These are phyloP conservation scores for Ascaphus truei DNA, from an alignment of 2,113 vertebrate genomes.

Conservation along the genomic window DNA sequence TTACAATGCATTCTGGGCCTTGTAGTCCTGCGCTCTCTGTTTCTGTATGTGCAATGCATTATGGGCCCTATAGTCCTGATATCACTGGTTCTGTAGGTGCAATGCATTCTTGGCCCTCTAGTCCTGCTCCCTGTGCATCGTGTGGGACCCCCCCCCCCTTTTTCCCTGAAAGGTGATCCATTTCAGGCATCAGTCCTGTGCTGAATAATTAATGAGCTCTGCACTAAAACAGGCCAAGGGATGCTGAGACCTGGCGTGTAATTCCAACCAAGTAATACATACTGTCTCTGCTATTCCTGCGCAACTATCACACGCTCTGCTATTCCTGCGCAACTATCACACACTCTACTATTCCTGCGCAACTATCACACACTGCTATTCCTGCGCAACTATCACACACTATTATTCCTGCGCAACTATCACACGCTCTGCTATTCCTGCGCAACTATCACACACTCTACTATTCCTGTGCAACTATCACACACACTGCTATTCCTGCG, in stretches of 20 bases:
- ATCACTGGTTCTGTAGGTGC: neutral
- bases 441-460: too few species aligned
- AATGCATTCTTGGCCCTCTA: neutral
- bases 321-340: too few species aligned
- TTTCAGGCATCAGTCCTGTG: neutral
- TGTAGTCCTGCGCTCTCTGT: too few species aligned
- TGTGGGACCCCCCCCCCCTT: neutral
- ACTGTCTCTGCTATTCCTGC: neutral
- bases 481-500: too few species aligned
- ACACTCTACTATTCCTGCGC: too few species aligned
- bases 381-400: neutral
- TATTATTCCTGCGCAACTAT: neutral
- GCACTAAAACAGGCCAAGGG: neutral
- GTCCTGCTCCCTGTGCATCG: neutral
- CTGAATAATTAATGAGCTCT: conserved; percentile 3
- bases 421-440: neutral
- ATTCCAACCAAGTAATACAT: conserved; percentile 9
- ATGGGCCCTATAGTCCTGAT: neutral
- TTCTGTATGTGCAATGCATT: neutral
- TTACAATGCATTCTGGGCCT: too few species aligned
- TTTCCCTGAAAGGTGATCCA: conserved; percentile 7
- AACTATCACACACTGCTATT: too few species aligned
- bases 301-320: neutral
- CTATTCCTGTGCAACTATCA: too few species aligned
- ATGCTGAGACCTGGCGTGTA: neutral